These are phyloP conservation scores for Drosophila suboccidentalis DNA, from an alignment of 2,888 invertebrate genomes.

Conservation along the genomic window DNA sequence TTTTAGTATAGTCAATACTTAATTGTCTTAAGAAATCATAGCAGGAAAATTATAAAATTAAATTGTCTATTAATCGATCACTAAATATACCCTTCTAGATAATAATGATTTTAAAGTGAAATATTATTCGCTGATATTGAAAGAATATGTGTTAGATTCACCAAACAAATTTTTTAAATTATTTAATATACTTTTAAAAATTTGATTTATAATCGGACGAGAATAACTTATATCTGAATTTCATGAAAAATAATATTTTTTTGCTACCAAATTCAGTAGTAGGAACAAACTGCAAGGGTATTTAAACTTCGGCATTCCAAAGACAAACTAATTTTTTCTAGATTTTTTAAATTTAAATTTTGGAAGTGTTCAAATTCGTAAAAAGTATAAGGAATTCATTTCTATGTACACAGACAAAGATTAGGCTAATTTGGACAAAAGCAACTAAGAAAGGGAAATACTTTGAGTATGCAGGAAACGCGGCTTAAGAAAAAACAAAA, in stretches of 20 bases:
- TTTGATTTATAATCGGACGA: neutral
- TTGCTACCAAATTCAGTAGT: neutral
- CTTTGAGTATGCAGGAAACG: conserved; percentile 64
- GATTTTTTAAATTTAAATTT: conserved; percentile 7
- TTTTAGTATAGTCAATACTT: conserved; percentile 8
- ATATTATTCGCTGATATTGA: too few relatives aligned
- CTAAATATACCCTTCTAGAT: neutral
- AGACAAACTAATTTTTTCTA: neutral
- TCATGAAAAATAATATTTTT: neutral
- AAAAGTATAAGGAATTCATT: conserved; percentile 7
- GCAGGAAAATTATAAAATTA: neutral
- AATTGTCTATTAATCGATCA: neutral
- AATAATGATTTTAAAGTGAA: neutral
- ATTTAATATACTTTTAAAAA: neutral
- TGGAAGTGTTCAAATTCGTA: conserved; percentile 44
- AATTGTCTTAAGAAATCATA: neutral
- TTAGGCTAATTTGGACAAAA: conserved; percentile 56
- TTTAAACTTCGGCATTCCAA: neutral
- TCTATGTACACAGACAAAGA: conserved; percentile 32
- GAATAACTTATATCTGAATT: too few relatives aligned
- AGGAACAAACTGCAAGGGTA: neutral
- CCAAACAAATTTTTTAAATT: neutral
- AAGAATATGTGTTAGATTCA: too few relatives aligned
- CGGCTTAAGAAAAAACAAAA: conserved; percentile 28
- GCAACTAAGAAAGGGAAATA: conserved; percentile 57